Base-by-base conservation (phyloP, 2,797 vertebrate genomes). In the Typhlichthys subterraneus region DNA sequence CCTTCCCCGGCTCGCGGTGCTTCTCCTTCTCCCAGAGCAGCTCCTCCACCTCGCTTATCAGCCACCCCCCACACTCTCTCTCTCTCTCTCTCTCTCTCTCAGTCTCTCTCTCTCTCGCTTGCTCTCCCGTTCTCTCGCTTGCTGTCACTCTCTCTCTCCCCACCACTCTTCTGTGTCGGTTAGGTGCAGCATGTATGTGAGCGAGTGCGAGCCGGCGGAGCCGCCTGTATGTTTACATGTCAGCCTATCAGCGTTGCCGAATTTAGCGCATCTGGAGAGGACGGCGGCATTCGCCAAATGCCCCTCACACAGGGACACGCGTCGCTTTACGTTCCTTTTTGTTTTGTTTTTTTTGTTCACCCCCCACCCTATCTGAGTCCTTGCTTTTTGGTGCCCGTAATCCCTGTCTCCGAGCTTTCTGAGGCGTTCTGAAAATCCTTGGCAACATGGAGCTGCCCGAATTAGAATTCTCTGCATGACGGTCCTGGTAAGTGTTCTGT, bases 401-500 rank as follows among this genome's bases (percentile, higher is more conserved):
- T 80, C 75, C 77, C 83, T 72, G 76, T 78, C 90, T 89, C 85
- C 81, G 85, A 83, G 85, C 85, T 87, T 90, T 87, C 72, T 74
- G 89, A 87, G 87, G 91, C 83, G 84, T 90, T 91, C 89, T 87
- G 90, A 91, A 92, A 91, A 88, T 85, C 86, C 85, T 87, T 85
- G 84, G 91, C 90, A 91, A 91, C 89, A 93, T 93, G 92, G 92
- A 92, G 86, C 84, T 88, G 88, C 89, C 88, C 85, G 87, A 92
- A 92, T 92, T 92, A 91, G 90, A 90, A 91, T 91, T 89, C 91
- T 91, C 90, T 86, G 91, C 92, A 92, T 93, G 92, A 92, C 91
- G 89, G 90, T 93, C 87, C 90, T 92, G 92, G 92, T 93, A 88
- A 93, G 91, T 89, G 83, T 86, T 82, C 81, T 63, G 81, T 86